Evolutionary conservation across 2,888 invertebrate species (phyloP), one percentile per base, ranked within the genome.

Genomic region (Coelogynopora nodosa): DNA sequence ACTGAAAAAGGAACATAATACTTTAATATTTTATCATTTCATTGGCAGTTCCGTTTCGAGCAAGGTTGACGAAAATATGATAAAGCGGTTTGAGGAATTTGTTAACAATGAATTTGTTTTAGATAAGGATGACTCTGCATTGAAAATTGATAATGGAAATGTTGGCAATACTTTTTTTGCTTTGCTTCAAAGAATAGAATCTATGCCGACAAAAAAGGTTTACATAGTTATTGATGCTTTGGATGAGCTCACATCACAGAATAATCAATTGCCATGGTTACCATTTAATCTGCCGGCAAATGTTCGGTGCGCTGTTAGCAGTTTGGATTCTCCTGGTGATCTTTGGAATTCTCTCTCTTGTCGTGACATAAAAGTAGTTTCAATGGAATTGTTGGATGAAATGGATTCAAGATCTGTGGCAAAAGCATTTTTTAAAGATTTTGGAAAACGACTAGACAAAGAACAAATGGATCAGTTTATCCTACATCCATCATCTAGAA

Each of bases 401-500:
- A 86, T n/a, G 23, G 86, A 85, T n/a, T 86, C 67, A 31, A 27
- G 18, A 5, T 30, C 23, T 1, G 74, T 87, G 67, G 74, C 67
- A 18, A 28, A 13, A 1, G 23, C 49, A 30, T 87, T 67, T 23
- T 74, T 89, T 30, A 86, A 84, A 0, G 82, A 67, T 30, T 88
- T 84, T 67, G 84, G 87, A 82, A 90, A 89, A 85, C 88, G 88
- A 30, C 88, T 92, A 87, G 89, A 90, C 18, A 88, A 86, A 0
- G 87, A 88, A 1, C 91, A 91, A 89, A 87, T 90, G 88, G 88
- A 88, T 1, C 86, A 88, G n/a, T 88, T 92, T 67, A 86, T 91
- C 85, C 84, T 87, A 18, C 91, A 91, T 82, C 86, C 88, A 26
- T 90, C 90, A 0, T 90, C 91, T 0, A 89, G 90, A 67, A 92